phyloP scores from a whole-genome alignment of 2,797 vertebrate genomes.

The Sebastes reedi region DNA sequence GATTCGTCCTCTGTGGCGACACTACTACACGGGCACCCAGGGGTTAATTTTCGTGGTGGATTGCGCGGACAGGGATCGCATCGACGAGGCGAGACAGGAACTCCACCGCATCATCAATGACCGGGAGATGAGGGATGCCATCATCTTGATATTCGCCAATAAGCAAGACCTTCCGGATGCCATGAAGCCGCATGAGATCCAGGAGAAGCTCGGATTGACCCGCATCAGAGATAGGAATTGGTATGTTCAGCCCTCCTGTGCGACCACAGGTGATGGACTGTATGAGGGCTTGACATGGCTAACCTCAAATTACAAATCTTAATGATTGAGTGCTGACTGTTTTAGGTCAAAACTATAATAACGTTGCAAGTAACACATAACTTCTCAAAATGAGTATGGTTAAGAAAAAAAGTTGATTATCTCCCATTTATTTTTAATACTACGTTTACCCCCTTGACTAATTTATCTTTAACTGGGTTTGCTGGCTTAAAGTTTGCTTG shows the following conservation, averaged over 20 bases:
- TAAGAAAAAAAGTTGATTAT: conserved; percentile 82
- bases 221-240: conserved; percentile 99
- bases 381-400: conserved; percentile 86
- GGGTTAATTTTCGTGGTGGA: conserved; percentile 99
- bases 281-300: conserved; percentile 99
- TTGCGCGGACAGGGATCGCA: conserved; percentile 98
- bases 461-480: conserved; percentile 83
- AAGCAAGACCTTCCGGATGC: conserved; percentile 99
- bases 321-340: conserved; percentile 90
- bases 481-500: conserved; percentile 82
- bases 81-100: conserved; percentile 98
- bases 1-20: conserved; percentile 98
- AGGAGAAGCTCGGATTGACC: conserved; percentile 99
- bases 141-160: conserved; percentile 99
- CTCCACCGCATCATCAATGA: conserved; percentile 99
- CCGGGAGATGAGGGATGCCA: conserved; percentile 99
- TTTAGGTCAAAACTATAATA: conserved; percentile 85
- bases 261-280: conserved; percentile 97
- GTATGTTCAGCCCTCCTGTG: conserved; percentile 99
- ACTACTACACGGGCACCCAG: conserved; percentile 99
- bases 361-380: conserved; percentile 83
- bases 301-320: conserved; percentile 99
- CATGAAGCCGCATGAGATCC: conserved; percentile 99
- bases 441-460: conserved; percentile 80
- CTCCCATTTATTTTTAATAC: conserved; percentile 86